Evolutionary conservation across 2,888 invertebrate genomes (phyloP).

Genomic region (Lasioglossum pauxillum): DNA sequence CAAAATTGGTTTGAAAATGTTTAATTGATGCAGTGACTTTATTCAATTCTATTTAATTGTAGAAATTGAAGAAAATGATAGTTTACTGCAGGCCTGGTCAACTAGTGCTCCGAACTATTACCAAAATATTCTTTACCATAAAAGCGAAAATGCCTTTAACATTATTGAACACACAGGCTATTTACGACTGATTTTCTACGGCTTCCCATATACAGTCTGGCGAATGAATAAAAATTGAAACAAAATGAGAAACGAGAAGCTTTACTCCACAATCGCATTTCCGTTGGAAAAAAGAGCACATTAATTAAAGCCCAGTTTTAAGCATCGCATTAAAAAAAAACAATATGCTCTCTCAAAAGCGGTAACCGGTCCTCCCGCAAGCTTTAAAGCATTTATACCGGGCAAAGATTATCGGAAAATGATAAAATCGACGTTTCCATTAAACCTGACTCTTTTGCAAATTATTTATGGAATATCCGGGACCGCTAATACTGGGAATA

Average conservation of each 20-base stretch:
- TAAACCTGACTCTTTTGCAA: neutral
- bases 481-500: neutral
- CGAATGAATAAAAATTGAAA: neutral
- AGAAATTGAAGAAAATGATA: neutral
- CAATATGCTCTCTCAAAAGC: neutral
- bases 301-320: neutral
- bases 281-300: neutral
- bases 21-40: neutral
- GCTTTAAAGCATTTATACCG: neutral
- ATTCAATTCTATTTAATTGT: neutral
- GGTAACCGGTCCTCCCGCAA: neutral
- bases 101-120: too few species aligned
- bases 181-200: neutral
- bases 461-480: slow-evolving; percentile 6
- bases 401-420: slow-evolving; percentile 7
- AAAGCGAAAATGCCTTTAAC: neutral
- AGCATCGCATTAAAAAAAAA: slow-evolving; percentile 1
- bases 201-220: neutral
- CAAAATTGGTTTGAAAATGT: neutral
- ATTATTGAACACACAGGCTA: neutral
- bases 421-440: slow-evolving; percentile 9
- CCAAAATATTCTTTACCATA: too few species aligned
- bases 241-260: neutral
- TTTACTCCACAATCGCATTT: neutral
- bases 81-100: too few species aligned